These are phyloP conservation scores for Stichopus chloronotus DNA, from an alignment of 35 echinoderm and acorn worm genomes.

Conservation along the genomic window DNA sequence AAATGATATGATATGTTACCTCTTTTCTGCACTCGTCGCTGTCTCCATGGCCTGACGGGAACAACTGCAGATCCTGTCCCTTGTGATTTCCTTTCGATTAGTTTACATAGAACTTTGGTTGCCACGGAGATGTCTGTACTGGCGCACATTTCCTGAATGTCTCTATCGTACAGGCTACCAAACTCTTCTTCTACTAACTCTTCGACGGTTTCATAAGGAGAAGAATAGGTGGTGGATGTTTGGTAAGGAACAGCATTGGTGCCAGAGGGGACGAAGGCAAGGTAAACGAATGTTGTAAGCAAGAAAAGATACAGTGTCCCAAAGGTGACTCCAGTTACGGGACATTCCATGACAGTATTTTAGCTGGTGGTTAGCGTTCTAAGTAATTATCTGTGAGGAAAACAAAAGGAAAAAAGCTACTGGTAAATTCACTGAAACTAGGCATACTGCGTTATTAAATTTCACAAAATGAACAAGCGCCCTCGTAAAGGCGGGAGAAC, in stretches of 20 bases:
- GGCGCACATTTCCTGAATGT: background rate
- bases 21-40: conserved; percentile 4
- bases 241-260: conserved; percentile 25
- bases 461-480: background rate
- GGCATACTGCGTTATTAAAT: too few relatives aligned
- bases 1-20: background rate
- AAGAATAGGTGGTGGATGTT: conserved; percentile 5
- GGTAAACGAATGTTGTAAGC: conserved; percentile 31
- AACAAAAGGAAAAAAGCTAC: background rate
- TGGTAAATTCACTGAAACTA: too few relatives aligned
- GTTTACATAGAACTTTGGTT: conserved; percentile 33
- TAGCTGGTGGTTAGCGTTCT: background rate
- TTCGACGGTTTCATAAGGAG: background rate
- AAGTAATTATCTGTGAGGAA: background rate
- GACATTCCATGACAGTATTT: background rate
- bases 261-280: conserved; percentile 35
- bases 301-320: background rate
- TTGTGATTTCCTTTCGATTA: background rate
- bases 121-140: background rate
- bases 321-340: background rate
- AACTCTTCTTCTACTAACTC: background rate
- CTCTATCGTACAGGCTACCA: background rate
- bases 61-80: background rate
- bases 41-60: background rate
- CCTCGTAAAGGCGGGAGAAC: background rate